phyloP scores from a whole-genome alignment of 35 echinoderm and acorn worm genomes.

The Amphiura filiformis region DNA sequence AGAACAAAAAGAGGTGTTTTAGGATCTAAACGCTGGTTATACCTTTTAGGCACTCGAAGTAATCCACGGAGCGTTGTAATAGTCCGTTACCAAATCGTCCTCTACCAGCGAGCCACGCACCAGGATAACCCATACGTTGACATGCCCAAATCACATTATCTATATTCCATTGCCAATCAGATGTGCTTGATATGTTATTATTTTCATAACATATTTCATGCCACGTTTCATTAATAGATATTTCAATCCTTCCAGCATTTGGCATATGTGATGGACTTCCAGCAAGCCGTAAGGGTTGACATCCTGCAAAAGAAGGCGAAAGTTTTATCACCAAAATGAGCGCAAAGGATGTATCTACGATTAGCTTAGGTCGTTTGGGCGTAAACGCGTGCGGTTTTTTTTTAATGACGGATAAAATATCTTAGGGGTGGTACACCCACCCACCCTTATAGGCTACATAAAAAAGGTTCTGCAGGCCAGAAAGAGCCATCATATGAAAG shows the following conservation, averaged over 20 bases:
- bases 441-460: too few species aligned
- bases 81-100: not conserved
- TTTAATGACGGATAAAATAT: too few species aligned
- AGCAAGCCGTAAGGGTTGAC: not conserved
- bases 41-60: not conserved
- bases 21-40: too few species aligned
- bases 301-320: not conserved
- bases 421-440: too few species aligned
- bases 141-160: not conserved
- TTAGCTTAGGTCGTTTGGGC: too few species aligned
- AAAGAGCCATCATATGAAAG: too few species aligned
- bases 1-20: too few species aligned
- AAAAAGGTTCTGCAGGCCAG: too few species aligned
- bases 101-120: not conserved
- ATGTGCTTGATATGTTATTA: too few species aligned
- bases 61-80: not conserved
- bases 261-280: not conserved
- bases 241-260: not conserved
- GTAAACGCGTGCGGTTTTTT: too few species aligned
- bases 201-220: not conserved
- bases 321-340: too few species aligned
- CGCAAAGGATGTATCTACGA: too few species aligned
- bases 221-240: not conserved
- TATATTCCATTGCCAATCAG: not conserved
- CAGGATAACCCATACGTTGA: not conserved